Evolutionary conservation across 2,888 invertebrate species (phyloP).

Genomic region (Entomobrya multifasciata): DNA sequence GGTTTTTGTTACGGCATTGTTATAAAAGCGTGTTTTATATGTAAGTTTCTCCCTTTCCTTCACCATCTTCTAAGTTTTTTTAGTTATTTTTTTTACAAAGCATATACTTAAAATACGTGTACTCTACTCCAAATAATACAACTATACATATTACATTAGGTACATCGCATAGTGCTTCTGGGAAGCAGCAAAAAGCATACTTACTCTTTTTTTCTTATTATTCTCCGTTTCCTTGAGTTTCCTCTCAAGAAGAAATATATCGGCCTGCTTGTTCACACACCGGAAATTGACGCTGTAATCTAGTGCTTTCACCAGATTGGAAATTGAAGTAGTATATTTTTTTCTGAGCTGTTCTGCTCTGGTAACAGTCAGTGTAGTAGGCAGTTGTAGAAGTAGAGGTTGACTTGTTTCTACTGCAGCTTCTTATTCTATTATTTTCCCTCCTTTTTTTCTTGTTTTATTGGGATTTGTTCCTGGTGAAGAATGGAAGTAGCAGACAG

Average conservation of each 20-base stretch:
- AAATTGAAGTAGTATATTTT: conserved; percentile 60
- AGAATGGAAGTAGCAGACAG: not conserved
- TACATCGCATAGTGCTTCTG: no score
- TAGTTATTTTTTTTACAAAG: no score
- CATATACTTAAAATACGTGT: no score
- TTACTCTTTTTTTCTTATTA: conserved; percentile 9
- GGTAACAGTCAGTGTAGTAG: not conserved
- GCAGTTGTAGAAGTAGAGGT: conserved; percentile 2
- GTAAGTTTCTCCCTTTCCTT: no score
- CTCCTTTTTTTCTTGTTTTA: not conserved
- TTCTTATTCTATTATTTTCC: not conserved
- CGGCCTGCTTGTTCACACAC: conserved; percentile 64
- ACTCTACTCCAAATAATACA: no score
- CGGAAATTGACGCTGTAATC: conserved; percentile 72
- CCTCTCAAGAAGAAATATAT: conserved; percentile 6
- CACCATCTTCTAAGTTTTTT: no score
- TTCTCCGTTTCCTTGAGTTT: not conserved
- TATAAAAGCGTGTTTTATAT: no score
- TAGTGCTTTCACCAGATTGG: conserved; percentile 72
- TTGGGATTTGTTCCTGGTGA: not conserved
- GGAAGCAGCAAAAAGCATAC: no score
- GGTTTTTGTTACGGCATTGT: no score
- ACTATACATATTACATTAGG: no score
- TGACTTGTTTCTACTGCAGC: not conserved
- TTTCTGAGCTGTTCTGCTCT: not conserved